Conservation (phyloP, 2,888 invertebrate species). For the Idaea straminata region DNA sequence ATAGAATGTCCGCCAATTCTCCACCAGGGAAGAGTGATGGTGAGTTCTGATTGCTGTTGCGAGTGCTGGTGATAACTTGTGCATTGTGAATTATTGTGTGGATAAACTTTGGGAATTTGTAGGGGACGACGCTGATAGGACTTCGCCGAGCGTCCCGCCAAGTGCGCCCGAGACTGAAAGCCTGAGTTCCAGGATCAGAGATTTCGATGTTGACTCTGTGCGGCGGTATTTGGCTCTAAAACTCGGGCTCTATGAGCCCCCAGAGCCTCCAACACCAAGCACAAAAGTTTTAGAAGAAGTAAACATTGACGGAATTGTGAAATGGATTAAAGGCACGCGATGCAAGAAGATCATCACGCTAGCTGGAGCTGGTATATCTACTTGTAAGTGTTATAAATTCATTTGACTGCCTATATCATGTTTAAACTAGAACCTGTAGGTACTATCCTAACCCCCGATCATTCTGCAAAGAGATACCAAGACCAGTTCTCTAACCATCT, state of each 20-base stretch:
- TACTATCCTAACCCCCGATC: too few species aligned
- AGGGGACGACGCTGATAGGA: slow-evolving; percentile 54
- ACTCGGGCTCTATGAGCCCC: slow-evolving; percentile 78
- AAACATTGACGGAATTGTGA: slow-evolving; percentile 87
- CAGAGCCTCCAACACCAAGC: slow-evolving; percentile 50
- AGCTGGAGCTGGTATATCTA: slow-evolving; percentile 98
- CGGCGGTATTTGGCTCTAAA: slow-evolving; percentile 83
- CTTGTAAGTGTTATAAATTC: slow-evolving; percentile 83
- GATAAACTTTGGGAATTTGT: slow-evolving; percentile 19
- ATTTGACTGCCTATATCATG: not conserved
- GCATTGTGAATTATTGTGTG: slow-evolving; percentile 18
- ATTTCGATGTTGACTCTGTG: slow-evolving; percentile 82
- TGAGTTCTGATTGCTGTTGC: slow-evolving; percentile 34
- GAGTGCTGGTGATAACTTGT: slow-evolving; percentile 4
- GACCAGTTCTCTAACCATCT: too few species aligned
- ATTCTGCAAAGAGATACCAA: too few species aligned
- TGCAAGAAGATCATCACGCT: slow-evolving; percentile 94
- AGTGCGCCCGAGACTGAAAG: slow-evolving; percentile 47
- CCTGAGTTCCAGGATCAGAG: slow-evolving; percentile 58
- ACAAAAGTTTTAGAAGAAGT: slow-evolving; percentile 83
- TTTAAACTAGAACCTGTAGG: not conserved
- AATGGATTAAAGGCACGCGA: slow-evolving; percentile 87
- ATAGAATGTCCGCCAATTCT: slow-evolving; percentile 72
- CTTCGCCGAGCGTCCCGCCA: slow-evolving; percentile 57
- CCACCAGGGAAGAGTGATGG: slow-evolving; percentile 70